Conservation (phyloP, 2,113 vertebrate genomes). For the Dunckerocampus dactyliophorus region DNA sequence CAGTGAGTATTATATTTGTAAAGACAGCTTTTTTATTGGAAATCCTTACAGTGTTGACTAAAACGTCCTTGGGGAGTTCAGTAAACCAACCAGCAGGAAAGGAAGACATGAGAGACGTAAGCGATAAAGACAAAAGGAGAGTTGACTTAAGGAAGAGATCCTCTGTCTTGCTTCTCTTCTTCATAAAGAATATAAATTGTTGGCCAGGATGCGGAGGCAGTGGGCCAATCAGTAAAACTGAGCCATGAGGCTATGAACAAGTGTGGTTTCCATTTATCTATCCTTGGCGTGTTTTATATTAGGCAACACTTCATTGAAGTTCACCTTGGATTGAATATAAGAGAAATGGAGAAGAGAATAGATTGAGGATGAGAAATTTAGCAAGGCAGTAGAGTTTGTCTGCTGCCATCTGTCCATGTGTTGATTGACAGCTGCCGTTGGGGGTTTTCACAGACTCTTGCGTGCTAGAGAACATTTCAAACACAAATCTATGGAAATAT, state of each 20-base stretch:
- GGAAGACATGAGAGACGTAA: slow-evolving; percentile 19
- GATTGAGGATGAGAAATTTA: slow-evolving; percentile 17
- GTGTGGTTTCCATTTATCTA: slow-evolving; percentile 65
- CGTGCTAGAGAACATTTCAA: slow-evolving; percentile 28
- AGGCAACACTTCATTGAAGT: slow-evolving; percentile 61
- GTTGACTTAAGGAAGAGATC: slow-evolving; percentile 57
- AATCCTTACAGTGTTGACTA: not conserved
- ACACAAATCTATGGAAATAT: slow-evolving; percentile 36
- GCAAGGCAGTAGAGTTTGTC: slow-evolving; percentile 22
- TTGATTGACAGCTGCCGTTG: slow-evolving; percentile 43
- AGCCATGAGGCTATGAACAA: slow-evolving; percentile 48
- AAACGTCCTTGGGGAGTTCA: not conserved
- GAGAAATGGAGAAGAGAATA: slow-evolving; percentile 27
- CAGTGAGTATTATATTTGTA: no score
- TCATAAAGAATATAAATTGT: slow-evolving; percentile 66
- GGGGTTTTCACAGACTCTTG: slow-evolving; percentile 29
- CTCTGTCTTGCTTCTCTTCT: slow-evolving; percentile 57
- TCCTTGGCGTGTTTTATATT: slow-evolving; percentile 66
- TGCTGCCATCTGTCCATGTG: slow-evolving; percentile 16
- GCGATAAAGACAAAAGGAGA: slow-evolving; percentile 48
- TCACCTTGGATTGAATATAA: slow-evolving; percentile 38
- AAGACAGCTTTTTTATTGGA: not conserved
- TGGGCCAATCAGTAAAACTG: slow-evolving; percentile 47
- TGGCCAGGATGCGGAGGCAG: slow-evolving; percentile 38
- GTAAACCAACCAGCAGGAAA: slow-evolving; percentile 51